A percentile compares a stretch with the other conserved stretches of the same genome.
These are phyloP conservation scores for Caenorhabditis angaria DNA, from an alignment of 2,888 invertebrate genomes.

Conservation along the genomic window DNA sequence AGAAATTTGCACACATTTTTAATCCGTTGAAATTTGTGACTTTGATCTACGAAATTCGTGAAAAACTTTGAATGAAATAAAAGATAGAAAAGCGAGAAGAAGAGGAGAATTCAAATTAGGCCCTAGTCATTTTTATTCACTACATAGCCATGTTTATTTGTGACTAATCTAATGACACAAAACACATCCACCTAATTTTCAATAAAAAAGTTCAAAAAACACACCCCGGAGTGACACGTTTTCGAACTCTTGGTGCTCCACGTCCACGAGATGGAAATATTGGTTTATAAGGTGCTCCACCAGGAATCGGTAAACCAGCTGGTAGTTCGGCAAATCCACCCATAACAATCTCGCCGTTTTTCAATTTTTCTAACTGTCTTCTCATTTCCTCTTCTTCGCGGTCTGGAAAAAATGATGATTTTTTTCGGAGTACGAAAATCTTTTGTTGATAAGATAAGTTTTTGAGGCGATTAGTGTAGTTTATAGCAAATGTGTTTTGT, in stretches of 20 bases:
- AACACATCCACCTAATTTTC: too few relatives aligned
- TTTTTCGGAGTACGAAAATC: too few relatives aligned
- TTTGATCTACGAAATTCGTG: background rate
- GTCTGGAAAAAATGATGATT: constrained; percentile 25
- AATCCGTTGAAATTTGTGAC: too few relatives aligned
- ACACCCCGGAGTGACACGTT: constrained; percentile 21
- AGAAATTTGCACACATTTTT: too few relatives aligned
- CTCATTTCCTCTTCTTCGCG: constrained; percentile 58
- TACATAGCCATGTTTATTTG: background rate
- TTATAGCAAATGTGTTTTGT: too few relatives aligned
- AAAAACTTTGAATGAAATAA: background rate
- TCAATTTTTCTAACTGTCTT: constrained; percentile 53
- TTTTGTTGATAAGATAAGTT: too few relatives aligned
- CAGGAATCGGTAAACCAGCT: background rate
- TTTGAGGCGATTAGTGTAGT: too few relatives aligned
- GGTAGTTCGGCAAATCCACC: constrained; percentile 44
- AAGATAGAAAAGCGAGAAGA: background rate
- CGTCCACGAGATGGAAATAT: constrained; percentile 10
- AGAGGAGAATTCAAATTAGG: background rate
- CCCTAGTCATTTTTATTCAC: background rate
- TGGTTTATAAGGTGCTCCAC: background rate
- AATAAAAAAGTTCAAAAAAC: background rate
- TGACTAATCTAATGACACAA: background rate
- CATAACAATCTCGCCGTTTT: constrained; percentile 45
- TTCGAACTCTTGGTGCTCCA: constrained; percentile 12